These are phyloP conservation scores for Heterochromis multidens DNA, from an alignment of 2,113 vertebrate species.

Conservation along the genomic window DNA sequence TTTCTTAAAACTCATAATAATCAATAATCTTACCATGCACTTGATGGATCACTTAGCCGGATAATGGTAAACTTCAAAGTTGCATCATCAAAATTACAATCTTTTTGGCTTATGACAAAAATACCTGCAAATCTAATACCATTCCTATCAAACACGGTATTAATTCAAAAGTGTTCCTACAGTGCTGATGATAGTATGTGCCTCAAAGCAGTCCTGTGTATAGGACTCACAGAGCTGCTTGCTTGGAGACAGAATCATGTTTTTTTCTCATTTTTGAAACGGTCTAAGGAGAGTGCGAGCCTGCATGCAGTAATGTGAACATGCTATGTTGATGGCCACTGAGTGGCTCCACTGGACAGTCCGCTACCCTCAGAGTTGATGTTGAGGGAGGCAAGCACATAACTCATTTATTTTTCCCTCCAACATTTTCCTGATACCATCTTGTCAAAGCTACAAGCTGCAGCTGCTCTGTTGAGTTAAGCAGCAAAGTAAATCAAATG, in stretches of 20 bases:
- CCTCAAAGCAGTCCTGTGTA: too few species aligned
- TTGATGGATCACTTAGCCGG: too few species aligned
- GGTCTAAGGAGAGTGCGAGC: neutral
- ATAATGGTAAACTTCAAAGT: too few species aligned
- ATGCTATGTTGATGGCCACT: neutral
- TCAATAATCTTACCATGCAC: neutral
- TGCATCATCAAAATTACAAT: neutral
- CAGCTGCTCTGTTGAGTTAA: neutral
- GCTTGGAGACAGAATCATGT: too few species aligned
- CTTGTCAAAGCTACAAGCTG: neutral
- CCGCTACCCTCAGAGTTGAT: neutral
- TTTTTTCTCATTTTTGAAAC: too few species aligned
- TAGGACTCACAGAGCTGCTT: too few species aligned
- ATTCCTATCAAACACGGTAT: neutral
- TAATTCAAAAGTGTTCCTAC: neutral
- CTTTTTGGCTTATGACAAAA: too few species aligned
- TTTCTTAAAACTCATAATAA: neutral
- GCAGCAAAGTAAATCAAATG: neutral
- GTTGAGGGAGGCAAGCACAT: neutral
- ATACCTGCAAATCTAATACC: neutral
- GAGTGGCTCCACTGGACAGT: constrained; percentile 8
- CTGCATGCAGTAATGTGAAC: too few species aligned
- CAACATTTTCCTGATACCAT: neutral
- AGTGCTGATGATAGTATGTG: neutral
- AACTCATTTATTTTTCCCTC: neutral